Evolutionary conservation across 2,797 vertebrate genomes (phyloP).

Genomic region (Harpagifer antarcticus): DNA sequence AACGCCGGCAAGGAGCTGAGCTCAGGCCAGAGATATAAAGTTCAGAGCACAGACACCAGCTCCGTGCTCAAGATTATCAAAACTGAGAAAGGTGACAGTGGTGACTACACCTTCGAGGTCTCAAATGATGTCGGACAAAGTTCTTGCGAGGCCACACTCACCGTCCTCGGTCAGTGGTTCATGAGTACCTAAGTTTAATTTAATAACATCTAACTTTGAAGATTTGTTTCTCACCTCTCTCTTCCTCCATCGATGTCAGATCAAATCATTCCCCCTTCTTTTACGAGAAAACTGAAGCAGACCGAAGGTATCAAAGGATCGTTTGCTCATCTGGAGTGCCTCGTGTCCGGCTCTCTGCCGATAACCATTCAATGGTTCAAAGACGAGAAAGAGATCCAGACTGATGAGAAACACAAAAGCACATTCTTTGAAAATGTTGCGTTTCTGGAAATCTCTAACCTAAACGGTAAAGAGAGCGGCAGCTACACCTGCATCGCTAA

Average conservation of each 20-base stretch:
- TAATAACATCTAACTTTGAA: slow-evolving; percentile 4
- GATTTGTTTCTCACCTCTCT: slow-evolving; percentile 29
- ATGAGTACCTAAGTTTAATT: not conserved
- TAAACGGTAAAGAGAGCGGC: slow-evolving; percentile 91
- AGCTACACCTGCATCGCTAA: slow-evolving; percentile 94
- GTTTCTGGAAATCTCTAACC: slow-evolving; percentile 93
- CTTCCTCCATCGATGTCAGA: slow-evolving; percentile 83
- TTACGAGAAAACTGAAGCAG: slow-evolving; percentile 96
- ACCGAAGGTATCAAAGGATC: slow-evolving; percentile 96
- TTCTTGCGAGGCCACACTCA: slow-evolving; percentile 91
- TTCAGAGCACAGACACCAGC: slow-evolving; percentile 91
- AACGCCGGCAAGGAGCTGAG: slow-evolving; percentile 91
- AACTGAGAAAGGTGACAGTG: slow-evolving; percentile 91
- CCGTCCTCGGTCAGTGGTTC: slow-evolving; percentile 91
- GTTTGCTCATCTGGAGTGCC: slow-evolving; percentile 94
- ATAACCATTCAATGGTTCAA: slow-evolving; percentile 96
- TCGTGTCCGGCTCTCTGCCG: slow-evolving; percentile 96
- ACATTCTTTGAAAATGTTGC: slow-evolving; percentile 97
- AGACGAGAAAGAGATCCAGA: slow-evolving; percentile 91
- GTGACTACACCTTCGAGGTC: slow-evolving; percentile 93
- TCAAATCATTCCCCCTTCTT: slow-evolving; percentile 97
- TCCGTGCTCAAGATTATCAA: slow-evolving; percentile 93
- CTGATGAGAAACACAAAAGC: slow-evolving; percentile 93
- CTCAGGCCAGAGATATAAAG: slow-evolving; percentile 91
- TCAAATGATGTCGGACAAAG: slow-evolving; percentile 94